Evolutionary conservation across 2,113 vertebrate species (phyloP).

Genomic region (Sylvia atricapilla): DNA sequence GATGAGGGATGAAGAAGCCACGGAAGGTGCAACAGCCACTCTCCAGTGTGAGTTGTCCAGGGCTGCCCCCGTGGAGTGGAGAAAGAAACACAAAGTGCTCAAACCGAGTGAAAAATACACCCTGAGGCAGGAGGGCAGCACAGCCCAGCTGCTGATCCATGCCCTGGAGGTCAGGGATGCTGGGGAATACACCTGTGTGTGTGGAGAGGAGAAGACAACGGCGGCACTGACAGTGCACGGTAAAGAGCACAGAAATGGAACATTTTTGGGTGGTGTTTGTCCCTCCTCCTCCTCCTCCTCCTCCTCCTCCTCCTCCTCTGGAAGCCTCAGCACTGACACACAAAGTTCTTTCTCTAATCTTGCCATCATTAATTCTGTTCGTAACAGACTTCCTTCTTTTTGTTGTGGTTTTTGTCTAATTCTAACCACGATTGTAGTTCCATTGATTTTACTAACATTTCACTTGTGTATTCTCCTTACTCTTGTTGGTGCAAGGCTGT

Average conservation of each 20-base stretch:
- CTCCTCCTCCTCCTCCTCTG: not conserved
- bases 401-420: not conserved
- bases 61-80: constrained; percentile 66
- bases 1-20: constrained; percentile 67
- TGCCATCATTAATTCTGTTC: not conserved
- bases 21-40: constrained; percentile 32
- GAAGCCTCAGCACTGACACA: not conserved
- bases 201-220: constrained; percentile 73
- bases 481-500: not conserved
- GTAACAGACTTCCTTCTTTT: not conserved
- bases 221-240: constrained; percentile 80
- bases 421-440: not conserved
- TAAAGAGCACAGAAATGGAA: constrained; percentile 42
- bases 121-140: constrained; percentile 56
- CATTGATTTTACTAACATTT: not conserved
- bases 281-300: not conserved
- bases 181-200: constrained; percentile 72
- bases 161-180: constrained; percentile 68
- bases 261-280: accelerated
- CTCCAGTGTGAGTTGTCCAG: constrained; percentile 81
- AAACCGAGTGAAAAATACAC: constrained; percentile 57
- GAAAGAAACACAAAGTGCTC: constrained; percentile 71
- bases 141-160: constrained; percentile 68
- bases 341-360: not conserved
- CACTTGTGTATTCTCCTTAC: not conserved